phyloP scores from a whole-genome alignment of 2,113 vertebrate genomes.

The Tragulus kanchil region DNA sequence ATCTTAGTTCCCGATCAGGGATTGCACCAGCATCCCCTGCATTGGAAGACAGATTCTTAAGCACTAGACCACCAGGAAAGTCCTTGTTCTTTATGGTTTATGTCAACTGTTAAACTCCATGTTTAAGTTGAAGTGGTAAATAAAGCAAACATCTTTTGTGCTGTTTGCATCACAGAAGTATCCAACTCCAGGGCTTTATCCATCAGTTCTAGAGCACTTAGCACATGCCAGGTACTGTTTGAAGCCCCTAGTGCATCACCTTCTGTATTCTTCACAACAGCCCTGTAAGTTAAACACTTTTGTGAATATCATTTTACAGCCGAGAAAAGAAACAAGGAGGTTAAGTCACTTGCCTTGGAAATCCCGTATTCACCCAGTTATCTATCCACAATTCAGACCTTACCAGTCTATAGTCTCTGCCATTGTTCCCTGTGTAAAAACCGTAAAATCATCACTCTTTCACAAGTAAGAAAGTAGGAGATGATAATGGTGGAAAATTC shows the following conservation, averaged over 20 bases:
- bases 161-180: neutral
- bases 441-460: neutral
- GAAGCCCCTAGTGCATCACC: neutral
- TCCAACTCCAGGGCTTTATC: neutral
- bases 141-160: constrained; percentile 3
- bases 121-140: neutral
- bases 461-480: neutral
- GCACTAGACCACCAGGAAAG: neutral
- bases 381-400: neutral
- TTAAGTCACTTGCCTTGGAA: neutral
- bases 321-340: neutral
- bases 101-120: neutral
- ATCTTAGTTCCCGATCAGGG: neutral
- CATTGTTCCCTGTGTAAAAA: neutral
- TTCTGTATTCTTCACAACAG: neutral
- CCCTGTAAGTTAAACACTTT: neutral
- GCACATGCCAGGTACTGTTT: neutral
- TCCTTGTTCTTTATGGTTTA: neutral
- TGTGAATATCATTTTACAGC: neutral
- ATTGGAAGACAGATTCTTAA: neutral
- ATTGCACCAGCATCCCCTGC: neutral
- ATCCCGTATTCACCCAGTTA: neutral
- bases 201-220: neutral
- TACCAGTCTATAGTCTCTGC: neutral
- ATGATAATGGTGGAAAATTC: neutral